Evolutionary conservation across 2,888 invertebrate genomes (phyloP).

Genomic region (Clistopyga incitator): DNA sequence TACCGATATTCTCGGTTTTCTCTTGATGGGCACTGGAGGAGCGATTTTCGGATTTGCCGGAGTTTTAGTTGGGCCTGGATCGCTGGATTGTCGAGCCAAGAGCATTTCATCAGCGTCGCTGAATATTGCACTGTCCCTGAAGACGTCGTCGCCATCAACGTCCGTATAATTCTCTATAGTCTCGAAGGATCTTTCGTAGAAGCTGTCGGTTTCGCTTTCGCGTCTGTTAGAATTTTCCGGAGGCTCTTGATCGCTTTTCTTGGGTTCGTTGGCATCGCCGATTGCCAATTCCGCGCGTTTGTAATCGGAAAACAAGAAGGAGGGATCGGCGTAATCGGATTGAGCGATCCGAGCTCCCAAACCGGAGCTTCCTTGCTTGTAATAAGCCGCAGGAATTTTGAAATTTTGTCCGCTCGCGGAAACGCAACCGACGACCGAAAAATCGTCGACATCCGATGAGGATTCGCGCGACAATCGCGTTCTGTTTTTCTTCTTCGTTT

Average conservation of each 20-base stretch:
- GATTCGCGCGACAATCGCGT: slow-evolving; percentile 73
- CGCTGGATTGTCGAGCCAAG: slow-evolving; percentile 55
- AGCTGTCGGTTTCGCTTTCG: slow-evolving; percentile 88
- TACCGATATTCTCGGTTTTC: slow-evolving; percentile 51
- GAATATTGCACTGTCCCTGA: slow-evolving; percentile 93
- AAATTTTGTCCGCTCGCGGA: slow-evolving; percentile 64
- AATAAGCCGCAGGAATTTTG: slow-evolving; percentile 81
- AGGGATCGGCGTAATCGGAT: slow-evolving; percentile 94
- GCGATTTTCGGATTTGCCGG: slow-evolving; percentile 70
- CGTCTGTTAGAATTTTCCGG: slow-evolving; percentile 56
- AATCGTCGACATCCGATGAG: slow-evolving; percentile 77
- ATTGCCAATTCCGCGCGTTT: slow-evolving; percentile 69
- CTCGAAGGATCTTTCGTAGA: slow-evolving; percentile 91
- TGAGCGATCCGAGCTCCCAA: slow-evolving; percentile 95
- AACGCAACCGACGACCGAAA: slow-evolving; percentile 71
- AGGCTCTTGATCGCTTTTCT: slow-evolving; percentile 36
- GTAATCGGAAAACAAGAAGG: slow-evolving; percentile 86
- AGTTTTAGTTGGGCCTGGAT: not conserved
- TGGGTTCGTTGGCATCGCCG: slow-evolving; percentile 64
- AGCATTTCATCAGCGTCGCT: slow-evolving; percentile 89
- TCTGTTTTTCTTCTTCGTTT: slow-evolving; percentile 77
- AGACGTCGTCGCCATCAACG: slow-evolving; percentile 89
- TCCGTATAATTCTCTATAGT: slow-evolving; percentile 89
- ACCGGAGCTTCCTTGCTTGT: slow-evolving; percentile 92
- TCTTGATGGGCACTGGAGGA: slow-evolving; percentile 78